Percentiles rank a stretch among this genome's conserved stretches.
Evolutionary conservation across 1,140 invertebrate species (phyloP).

Genomic region (Tetragnatha versicolor): DNA sequence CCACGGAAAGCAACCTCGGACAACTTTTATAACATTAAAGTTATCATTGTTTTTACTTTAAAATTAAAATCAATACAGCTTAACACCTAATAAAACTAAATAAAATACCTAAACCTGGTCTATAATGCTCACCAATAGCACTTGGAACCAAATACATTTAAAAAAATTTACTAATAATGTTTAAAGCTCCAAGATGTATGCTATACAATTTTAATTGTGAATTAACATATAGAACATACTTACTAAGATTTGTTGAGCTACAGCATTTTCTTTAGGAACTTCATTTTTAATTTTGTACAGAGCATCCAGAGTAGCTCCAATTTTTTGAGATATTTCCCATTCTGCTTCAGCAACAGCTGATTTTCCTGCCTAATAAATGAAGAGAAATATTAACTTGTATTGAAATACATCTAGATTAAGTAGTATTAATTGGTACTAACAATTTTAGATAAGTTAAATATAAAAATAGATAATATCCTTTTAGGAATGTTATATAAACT

Average conservation of each 20-base stretch:
- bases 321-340: not conserved
- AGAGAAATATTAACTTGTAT: not conserved
- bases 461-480: not conserved
- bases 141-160: not conserved
- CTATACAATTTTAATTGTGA: not conserved
- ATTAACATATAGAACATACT: not conserved
- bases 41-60: too few species aligned
- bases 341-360: not conserved
- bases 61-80: not conserved
- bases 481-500: not conserved
- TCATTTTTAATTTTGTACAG: not conserved
- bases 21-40: too few species aligned
- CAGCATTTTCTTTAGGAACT: too few species aligned
- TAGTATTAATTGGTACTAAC: not conserved
- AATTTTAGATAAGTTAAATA: not conserved
- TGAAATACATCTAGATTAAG: not conserved
- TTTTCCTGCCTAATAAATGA: not conserved
- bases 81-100: not conserved
- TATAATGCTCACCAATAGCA: not conserved
- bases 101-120: not conserved
- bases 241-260: not conserved
- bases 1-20: too few species aligned
- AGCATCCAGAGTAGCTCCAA: conserved; percentile 14
- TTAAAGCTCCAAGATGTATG: not conserved
- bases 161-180: not conserved